Evolutionary conservation across 2,888 invertebrate genomes (phyloP).

Genomic region (Phlogophora meticulosa): DNA sequence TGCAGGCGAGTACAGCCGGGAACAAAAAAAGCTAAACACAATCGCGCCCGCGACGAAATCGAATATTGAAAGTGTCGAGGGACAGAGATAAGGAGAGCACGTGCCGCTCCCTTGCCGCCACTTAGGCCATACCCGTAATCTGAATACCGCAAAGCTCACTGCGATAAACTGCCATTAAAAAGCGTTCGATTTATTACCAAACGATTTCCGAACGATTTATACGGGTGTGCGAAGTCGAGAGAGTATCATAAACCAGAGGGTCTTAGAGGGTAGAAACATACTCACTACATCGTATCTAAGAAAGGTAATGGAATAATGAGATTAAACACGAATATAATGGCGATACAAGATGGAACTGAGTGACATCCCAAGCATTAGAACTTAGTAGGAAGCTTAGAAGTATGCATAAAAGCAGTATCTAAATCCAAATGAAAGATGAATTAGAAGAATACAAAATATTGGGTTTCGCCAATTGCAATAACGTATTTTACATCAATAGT

Average conservation of each 20-base stretch:
- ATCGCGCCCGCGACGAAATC: constrained; percentile 84
- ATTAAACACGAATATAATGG: constrained; percentile 38
- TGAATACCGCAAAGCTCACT: constrained; percentile 90
- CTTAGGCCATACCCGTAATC: constrained; percentile 88
- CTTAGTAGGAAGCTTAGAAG: neutral
- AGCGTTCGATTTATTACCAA: constrained; percentile 90
- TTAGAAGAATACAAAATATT: neutral
- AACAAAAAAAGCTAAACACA: constrained; percentile 74
- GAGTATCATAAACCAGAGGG: constrained; percentile 64
- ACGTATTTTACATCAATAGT: neutral
- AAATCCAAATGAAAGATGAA: neutral
- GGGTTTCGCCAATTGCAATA: neutral
- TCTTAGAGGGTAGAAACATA: constrained; percentile 58
- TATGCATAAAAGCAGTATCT: neutral
- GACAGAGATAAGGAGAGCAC: constrained; percentile 88
- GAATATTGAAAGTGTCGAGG: constrained; percentile 91
- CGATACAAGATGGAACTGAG: constrained; percentile 8
- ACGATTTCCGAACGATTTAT: constrained; percentile 89
- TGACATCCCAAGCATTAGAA: constrained; percentile 1
- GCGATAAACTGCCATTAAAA: constrained; percentile 91
- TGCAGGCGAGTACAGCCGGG: constrained; percentile 66
- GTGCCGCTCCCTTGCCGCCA: constrained; percentile 88
- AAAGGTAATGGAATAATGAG: constrained; percentile 51
- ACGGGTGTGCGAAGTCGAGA: constrained; percentile 66
- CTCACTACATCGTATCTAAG: constrained; percentile 47